phyloP scores from a whole-genome alignment of 2,113 vertebrate genomes.

The Cercocebus atys region DNA sequence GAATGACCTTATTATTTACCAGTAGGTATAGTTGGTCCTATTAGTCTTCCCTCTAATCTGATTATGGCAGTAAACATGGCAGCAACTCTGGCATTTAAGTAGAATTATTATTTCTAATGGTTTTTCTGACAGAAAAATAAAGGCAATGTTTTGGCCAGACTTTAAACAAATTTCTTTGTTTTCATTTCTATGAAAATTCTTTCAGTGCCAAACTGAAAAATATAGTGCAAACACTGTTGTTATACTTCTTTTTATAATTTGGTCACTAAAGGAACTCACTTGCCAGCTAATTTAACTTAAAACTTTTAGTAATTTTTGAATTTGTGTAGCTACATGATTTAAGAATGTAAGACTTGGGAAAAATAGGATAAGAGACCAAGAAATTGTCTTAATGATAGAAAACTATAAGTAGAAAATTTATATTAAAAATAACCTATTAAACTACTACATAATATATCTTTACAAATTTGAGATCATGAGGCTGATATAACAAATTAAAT shows the following conservation, averaged over 20 bases:
- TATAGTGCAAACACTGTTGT: neutral
- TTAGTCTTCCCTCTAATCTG: neutral
- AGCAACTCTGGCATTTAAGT: neutral
- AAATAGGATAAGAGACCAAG: neutral
- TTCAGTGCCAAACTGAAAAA: constrained; percentile 28
- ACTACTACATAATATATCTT: constrained; percentile 53
- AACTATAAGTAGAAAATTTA: constrained; percentile 48
- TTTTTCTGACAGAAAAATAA: neutral
- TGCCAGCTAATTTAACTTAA: constrained; percentile 34
- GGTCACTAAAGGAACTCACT: neutral
- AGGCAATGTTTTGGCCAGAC: constrained; percentile 1
- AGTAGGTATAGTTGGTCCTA: neutral
- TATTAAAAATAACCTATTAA: constrained; percentile 24
- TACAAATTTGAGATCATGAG: constrained; percentile 63
- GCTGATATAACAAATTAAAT: constrained; percentile 48
- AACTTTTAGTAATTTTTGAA: constrained; percentile 63
- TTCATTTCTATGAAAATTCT: constrained; percentile 55
- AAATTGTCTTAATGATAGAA: constrained; percentile 21
- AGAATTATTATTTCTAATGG: neutral
- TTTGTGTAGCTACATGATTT: constrained; percentile 58
- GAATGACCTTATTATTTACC: neutral
- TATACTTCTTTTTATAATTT: constrained; percentile 40
- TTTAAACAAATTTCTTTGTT: neutral
- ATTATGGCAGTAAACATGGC: neutral
- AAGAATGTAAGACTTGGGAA: constrained; percentile 42